Evolutionary conservation across 1,140 invertebrate genomes (phyloP).

Genomic region (Phortica variegata): DNA sequence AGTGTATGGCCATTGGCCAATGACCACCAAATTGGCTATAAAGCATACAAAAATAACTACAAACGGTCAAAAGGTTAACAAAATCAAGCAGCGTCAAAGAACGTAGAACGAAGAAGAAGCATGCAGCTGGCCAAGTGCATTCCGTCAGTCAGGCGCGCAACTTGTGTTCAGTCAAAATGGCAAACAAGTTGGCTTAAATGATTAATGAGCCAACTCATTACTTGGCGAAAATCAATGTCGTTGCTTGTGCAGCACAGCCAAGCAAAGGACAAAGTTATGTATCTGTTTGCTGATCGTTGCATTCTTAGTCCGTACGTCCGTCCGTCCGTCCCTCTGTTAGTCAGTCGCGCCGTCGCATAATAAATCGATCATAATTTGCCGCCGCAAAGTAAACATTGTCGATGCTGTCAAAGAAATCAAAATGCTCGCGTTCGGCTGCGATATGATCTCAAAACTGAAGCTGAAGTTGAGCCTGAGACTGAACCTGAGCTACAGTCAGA

Average conservation of each 20-base stretch:
- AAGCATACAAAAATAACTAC: slow-evolving; percentile 54
- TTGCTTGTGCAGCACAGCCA: background rate
- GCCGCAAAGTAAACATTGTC: slow-evolving; percentile 42
- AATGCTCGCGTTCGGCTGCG: slow-evolving; percentile 10
- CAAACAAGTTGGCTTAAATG: slow-evolving; percentile 36
- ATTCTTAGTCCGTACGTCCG: too few species aligned
- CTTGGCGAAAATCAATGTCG: slow-evolving; percentile 52
- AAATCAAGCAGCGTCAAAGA: slow-evolving; percentile 36
- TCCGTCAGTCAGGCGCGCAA: slow-evolving; percentile 37
- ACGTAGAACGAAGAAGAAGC: too few species aligned
- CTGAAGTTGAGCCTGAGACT: slow-evolving; percentile 6
- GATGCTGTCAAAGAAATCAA: slow-evolving; percentile 21
- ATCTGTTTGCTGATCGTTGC: too few species aligned
- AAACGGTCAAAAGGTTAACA: slow-evolving; percentile 54
- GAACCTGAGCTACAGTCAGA: slow-evolving; percentile 19
- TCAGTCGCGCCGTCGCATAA: slow-evolving; percentile 29
- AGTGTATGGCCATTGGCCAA: slow-evolving; percentile 41
- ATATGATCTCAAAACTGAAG: slow-evolving; percentile 3
- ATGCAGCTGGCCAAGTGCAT: slow-evolving; percentile 22
- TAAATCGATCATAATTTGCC: slow-evolving; percentile 51
- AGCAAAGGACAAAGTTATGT: too few species aligned
- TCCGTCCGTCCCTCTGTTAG: slow-evolving; percentile 4
- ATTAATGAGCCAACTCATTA: slow-evolving; percentile 54
- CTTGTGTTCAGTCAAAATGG: slow-evolving; percentile 51
- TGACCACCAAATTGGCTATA: slow-evolving; percentile 54